Conservation (phyloP, 2,888 invertebrate genomes). For the Nasonovia ribisnigri region DNA sequence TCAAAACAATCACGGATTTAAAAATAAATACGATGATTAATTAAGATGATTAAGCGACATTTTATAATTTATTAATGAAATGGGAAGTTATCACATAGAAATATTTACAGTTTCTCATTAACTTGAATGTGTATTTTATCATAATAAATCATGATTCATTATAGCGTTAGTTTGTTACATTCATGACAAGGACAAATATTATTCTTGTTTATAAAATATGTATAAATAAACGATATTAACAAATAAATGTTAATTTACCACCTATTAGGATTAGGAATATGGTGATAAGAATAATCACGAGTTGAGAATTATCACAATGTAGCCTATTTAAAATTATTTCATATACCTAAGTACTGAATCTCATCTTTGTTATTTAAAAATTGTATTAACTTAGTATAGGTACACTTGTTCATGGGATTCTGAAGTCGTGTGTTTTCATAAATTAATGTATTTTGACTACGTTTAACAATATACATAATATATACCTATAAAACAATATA, state of each 20-base stretch:
- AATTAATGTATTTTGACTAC: background rate
- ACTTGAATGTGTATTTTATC: background rate
- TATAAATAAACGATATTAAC: background rate
- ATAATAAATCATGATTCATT: background rate
- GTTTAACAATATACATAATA: background rate
- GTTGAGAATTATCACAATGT: background rate
- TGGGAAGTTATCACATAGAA: background rate
- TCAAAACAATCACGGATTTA: background rate
- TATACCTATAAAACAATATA: background rate
- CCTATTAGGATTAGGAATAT: background rate
- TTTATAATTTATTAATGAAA: background rate
- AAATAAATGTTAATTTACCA: background rate
- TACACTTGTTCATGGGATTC: background rate
- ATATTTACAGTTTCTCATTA: background rate
- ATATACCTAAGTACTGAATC: background rate
- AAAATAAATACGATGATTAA: background rate
- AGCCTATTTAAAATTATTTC: background rate
- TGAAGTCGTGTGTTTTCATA: background rate
- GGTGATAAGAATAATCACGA: background rate
- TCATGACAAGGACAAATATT: background rate
- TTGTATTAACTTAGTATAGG: background rate
- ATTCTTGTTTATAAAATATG: background rate
- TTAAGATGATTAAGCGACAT: background rate
- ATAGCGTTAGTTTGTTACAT: background rate
- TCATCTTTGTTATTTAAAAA: background rate